Evolutionary conservation across 2,113 vertebrate genomes (phyloP), one percentile per base, ranked within the genome.

Genomic region (Salvelinus namaycush): DNA sequence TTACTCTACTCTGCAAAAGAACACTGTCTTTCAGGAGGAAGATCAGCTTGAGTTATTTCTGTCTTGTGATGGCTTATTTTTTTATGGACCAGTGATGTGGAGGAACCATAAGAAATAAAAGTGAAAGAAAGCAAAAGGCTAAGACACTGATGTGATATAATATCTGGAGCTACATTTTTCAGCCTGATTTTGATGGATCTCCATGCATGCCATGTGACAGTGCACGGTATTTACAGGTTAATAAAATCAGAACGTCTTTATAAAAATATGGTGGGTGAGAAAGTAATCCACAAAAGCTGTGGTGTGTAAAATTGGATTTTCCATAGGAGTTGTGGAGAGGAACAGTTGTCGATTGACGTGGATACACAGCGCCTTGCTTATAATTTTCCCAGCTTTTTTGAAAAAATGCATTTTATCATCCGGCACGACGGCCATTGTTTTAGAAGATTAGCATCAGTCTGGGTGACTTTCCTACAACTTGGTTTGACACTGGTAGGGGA

Each of bases 281-380:
- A 91, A 91, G 89, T 91, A 91, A 92, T 91, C 87, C 91, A 86
- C 83, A 82, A 88, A 91, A 81, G 87, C 91, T 88, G 77, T 89
- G 90, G 84, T 89, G 90, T 93, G 92, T 93, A 92, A 93, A 93
- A 94, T 93, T 93, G 88, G 88, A 93, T 93, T 93, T 93, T 90
- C 89, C 83, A 88, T 89, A 87, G 86, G 84, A 91, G 89, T 86
- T 85, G 83, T 81, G 54, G 82, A 89, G 90, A 92, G 87, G 87
- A 93, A 91, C 88, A 90, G 87, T 89, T 91, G 88, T 92, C 85
- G 89, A 91, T 89, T 76, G 86, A 92, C 86, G 84, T 87, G 87
- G 89, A 82, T 88, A 86, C 84, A 81, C 84, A 80, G 79, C 80
- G 77, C 68, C 81, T 79, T 89, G 82, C 90, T 87, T 87, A 88